Conservation (phyloP, 2,888 invertebrate genomes). For the Pollenia griseotomentosa region DNA sequence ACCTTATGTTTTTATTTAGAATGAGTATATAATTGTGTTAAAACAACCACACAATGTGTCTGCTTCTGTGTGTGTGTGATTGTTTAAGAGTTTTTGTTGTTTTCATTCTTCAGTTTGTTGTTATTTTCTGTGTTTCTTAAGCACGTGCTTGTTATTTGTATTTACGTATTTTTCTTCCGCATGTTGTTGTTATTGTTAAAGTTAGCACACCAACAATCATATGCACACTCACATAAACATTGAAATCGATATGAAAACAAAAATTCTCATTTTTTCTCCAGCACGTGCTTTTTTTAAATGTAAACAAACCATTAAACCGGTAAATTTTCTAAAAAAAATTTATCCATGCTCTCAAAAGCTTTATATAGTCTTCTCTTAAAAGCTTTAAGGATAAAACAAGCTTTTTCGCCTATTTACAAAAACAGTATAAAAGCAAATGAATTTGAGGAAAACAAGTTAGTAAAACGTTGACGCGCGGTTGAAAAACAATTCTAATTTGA, state of each 20-base stretch:
- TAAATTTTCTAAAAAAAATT: slow-evolving; percentile 3
- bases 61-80: background rate
- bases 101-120: slow-evolving; percentile 19
- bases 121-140: slow-evolving; percentile 13
- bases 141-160: slow-evolving; percentile 51
- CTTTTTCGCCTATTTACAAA: background rate
- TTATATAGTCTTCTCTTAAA: slow-evolving; percentile 15
- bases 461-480: slow-evolving; percentile 29
- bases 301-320: slow-evolving; percentile 63
- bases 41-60: background rate
- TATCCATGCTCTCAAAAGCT: slow-evolving; percentile 41
- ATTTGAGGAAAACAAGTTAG: slow-evolving; percentile 33
- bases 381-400: slow-evolving; percentile 53
- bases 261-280: background rate
- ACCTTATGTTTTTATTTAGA: background rate
- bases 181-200: slow-evolving; percentile 17
- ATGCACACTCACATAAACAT: background rate
- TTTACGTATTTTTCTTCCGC: slow-evolving; percentile 44
- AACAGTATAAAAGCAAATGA: slow-evolving; percentile 56
- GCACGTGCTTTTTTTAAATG: slow-evolving; percentile 58
- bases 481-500: background rate
- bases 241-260: slow-evolving; percentile 45
- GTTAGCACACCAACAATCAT: background rate
- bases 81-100: background rate
- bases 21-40: background rate